A percentile compares a stretch with the other conserved stretches of the same genome.
Evolutionary conservation across 2,888 invertebrate species (phyloP).

Genomic region (Pediacus dermestoides): DNA sequence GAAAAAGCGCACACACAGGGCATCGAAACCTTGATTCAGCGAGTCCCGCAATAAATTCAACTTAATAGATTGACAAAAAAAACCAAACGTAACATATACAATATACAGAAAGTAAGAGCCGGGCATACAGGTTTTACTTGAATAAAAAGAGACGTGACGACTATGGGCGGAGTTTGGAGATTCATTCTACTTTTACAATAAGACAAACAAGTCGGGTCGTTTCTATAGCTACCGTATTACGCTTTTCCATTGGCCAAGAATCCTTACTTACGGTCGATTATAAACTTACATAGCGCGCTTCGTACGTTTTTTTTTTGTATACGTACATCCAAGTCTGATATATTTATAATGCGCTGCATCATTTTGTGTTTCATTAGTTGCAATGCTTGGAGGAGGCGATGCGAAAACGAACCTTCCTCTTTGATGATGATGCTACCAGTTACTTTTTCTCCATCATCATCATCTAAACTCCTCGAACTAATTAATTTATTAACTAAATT

Average conservation of each 20-base stretch:
- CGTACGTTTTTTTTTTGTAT: slow-evolving; percentile 27
- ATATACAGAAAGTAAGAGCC: slow-evolving; percentile 31
- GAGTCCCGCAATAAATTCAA: slow-evolving; percentile 31
- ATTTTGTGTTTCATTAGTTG: slow-evolving; percentile 24
- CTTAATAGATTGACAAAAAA: slow-evolving; percentile 34
- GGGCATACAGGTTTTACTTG: slow-evolving; percentile 33
- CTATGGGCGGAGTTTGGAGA: slow-evolving; percentile 47
- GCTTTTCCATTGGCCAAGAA: slow-evolving; percentile 48
- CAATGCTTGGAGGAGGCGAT: slow-evolving; percentile 15
- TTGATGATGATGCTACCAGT: too few species aligned
- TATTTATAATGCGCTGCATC: slow-evolving; percentile 12
- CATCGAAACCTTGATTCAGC: slow-evolving; percentile 31
- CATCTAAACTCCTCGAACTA: too few species aligned
- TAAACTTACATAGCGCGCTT: slow-evolving; percentile 32
- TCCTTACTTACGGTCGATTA: slow-evolving; percentile 41
- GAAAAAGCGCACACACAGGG: slow-evolving; percentile 15
- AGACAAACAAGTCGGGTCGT: slow-evolving; percentile 46
- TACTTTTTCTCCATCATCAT: too few species aligned
- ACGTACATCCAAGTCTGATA: too few species aligned
- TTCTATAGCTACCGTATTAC: slow-evolving; percentile 53
- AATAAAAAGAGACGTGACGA: slow-evolving; percentile 46
- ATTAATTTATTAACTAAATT: too few species aligned
- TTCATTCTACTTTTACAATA: slow-evolving; percentile 50
- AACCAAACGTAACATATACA: slow-evolving; percentile 25
- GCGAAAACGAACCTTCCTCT: slow-evolving; percentile 15